Percentiles rank a stretch among this genome's conserved stretches.
Conservation (phyloP, 2,113 vertebrate genomes). For the Pandion haliaetus region DNA sequence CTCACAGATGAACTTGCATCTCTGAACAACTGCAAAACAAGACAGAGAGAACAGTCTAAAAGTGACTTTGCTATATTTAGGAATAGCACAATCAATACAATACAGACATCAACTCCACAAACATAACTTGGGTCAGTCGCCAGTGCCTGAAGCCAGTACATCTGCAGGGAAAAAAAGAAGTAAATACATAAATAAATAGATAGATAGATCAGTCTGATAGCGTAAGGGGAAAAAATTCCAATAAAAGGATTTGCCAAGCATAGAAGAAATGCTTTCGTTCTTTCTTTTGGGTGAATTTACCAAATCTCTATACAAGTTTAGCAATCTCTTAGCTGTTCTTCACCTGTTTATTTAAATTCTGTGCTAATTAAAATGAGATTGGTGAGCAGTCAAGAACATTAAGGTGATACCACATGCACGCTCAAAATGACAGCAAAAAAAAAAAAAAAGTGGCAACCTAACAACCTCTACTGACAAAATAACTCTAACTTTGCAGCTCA, state of each 20-base stretch:
- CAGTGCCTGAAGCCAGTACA: conserved; percentile 35
- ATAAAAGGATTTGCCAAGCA: not conserved
- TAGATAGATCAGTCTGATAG: not conserved
- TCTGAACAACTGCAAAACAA: not conserved
- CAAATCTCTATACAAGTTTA: not conserved
- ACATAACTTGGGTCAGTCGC: conserved; percentile 3
- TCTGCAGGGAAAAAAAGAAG: not conserved
- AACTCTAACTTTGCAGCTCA: not conserved
- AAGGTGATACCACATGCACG: not conserved
- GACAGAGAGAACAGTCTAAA: not conserved
- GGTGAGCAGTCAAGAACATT: not conserved
- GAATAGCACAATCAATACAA: conserved; percentile 55
- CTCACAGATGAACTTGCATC: not conserved
- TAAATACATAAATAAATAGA: not conserved
- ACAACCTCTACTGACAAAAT: not conserved
- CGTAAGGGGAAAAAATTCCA: not conserved
- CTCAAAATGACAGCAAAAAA: not conserved
- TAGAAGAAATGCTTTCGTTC: not conserved
- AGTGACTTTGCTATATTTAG: conserved; percentile 67
- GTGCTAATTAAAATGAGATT: not conserved
- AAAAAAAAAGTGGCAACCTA: not conserved
- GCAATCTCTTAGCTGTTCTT: not conserved
- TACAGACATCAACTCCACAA: conserved; percentile 33
- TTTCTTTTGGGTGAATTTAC: not conserved
- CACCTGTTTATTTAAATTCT: not conserved